These are phyloP conservation scores for Sycophaga agraensis DNA, from an alignment of 1,140 invertebrate genomes.

Conservation along the genomic window DNA sequence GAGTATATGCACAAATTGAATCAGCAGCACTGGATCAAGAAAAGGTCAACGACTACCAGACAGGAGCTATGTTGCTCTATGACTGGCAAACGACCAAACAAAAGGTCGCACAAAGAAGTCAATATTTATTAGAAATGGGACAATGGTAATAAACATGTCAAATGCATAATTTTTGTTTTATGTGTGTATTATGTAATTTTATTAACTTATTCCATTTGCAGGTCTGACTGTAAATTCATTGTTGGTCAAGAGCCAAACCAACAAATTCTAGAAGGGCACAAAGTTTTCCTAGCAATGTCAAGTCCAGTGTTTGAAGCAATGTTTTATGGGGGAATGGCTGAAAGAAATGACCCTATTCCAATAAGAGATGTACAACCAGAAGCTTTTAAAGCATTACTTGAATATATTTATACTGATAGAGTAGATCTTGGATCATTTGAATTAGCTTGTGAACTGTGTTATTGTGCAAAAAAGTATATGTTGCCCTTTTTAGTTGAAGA, in stretches of 20 bases:
- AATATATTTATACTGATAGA: conserved; percentile 82
- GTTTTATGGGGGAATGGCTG: conserved; percentile 77
- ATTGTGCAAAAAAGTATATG: conserved; percentile 88
- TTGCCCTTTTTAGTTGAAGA: conserved; percentile 76
- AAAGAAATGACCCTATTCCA: conserved; percentile 70
- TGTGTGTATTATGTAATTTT: no score
- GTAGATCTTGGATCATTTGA: conserved; percentile 78
- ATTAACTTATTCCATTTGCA: not conserved
- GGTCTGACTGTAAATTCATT: conserved; percentile 79
- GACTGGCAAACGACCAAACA: conserved; percentile 77
- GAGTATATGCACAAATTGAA: not conserved
- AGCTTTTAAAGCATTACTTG: conserved; percentile 75
- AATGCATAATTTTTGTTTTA: not conserved
- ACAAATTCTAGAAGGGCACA: conserved; percentile 73
- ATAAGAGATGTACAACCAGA: conserved; percentile 83
- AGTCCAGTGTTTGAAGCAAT: conserved; percentile 80
- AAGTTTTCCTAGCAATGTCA: conserved; percentile 79
- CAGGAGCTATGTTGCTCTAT: conserved; percentile 46
- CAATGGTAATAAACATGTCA: conserved; percentile 62
- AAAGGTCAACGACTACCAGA: not conserved
- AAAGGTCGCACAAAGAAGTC: conserved; percentile 68
- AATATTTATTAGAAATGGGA: conserved; percentile 70
- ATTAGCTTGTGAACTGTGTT: conserved; percentile 81
- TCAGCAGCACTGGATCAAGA: conserved; percentile 1
- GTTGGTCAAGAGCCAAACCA: conserved; percentile 76